A percentile compares a stretch with the other conserved stretches of the same genome.
Evolutionary conservation across 2,113 vertebrate species (phyloP).

Genomic region (Sigmodon hispidus): DNA sequence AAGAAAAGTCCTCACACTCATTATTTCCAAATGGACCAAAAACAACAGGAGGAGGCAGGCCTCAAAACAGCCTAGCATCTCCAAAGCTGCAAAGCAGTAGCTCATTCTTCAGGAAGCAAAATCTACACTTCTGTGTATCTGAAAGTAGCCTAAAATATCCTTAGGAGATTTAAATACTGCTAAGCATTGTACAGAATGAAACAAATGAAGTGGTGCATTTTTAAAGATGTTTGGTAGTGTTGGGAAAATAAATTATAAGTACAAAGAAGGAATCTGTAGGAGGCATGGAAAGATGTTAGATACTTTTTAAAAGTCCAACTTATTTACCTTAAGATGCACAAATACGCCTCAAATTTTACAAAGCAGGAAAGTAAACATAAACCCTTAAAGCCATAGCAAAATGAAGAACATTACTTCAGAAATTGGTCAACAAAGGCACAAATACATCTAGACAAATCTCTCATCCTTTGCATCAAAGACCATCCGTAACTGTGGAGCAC

Average conservation of each 20-base stretch:
- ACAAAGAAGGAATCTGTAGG: not conserved
- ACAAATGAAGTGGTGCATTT: constrained; percentile 42
- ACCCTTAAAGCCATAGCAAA: constrained; percentile 19
- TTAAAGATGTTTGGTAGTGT: constrained; percentile 62
- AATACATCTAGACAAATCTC: not conserved
- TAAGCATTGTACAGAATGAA: not conserved
- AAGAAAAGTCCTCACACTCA: not conserved
- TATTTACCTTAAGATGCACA: constrained; percentile 42
- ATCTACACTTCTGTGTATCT: not conserved
- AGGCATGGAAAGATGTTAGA: not conserved
- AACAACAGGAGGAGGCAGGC: not conserved
- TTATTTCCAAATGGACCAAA: not conserved
- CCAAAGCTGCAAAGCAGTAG: fast-evolving
- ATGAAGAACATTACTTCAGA: constrained; percentile 23
- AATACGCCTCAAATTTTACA: not conserved
- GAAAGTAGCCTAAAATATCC: not conserved
- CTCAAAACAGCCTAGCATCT: fast-evolving
- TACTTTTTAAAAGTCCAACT: not conserved
- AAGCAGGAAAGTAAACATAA: constrained; percentile 1
- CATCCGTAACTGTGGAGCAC: not conserved
- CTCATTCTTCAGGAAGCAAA: not conserved
- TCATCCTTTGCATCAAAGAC: not conserved
- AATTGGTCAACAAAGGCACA: constrained; percentile 62
- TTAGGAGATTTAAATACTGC: constrained; percentile 55
- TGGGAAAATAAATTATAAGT: constrained; percentile 49